A percentile compares a stretch with the other conserved stretches of the same genome.
phyloP scores from a whole-genome alignment of 2,888 invertebrate species.

The Mesopsocus fuscifrons region DNA sequence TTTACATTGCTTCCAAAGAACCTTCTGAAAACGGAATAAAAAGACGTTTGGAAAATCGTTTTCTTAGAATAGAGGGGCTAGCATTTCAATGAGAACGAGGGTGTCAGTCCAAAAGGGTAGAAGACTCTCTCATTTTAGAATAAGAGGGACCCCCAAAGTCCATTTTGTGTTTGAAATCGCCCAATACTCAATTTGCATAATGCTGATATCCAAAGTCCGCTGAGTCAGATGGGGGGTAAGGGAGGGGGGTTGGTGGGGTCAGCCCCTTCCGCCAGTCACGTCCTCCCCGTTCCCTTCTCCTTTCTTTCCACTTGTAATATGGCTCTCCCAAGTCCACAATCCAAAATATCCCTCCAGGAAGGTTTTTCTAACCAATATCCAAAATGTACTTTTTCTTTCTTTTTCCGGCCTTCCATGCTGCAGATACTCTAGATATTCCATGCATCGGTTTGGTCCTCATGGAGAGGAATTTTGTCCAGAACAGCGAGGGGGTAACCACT shows the following conservation, averaged over 20 bases:
- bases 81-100: not conserved
- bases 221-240: slow-evolving; percentile 3
- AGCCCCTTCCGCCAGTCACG: not conserved
- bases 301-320: not conserved
- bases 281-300: not conserved
- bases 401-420: too few relatives aligned
- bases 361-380: too few relatives aligned
- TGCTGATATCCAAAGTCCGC: slow-evolving; percentile 10
- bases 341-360: too few relatives aligned
- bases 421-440: too few relatives aligned
- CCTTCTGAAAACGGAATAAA: not conserved
- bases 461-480: too few relatives aligned
- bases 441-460: too few relatives aligned
- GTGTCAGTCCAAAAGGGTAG: not conserved
- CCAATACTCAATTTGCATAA: slow-evolving; percentile 10
- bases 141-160: slow-evolving; percentile 4
- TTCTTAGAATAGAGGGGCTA: not conserved
- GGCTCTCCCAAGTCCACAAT: too few relatives aligned
- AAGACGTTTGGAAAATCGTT: not conserved
- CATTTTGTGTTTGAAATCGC: slow-evolving; percentile 10
- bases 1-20: not conserved
- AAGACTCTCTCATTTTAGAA: not conserved
- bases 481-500: too few relatives aligned
- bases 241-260: too few relatives aligned
- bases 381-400: too few relatives aligned